phyloP scores from a whole-genome alignment of 2,888 invertebrate genomes.

The Augiades crinisus region DNA sequence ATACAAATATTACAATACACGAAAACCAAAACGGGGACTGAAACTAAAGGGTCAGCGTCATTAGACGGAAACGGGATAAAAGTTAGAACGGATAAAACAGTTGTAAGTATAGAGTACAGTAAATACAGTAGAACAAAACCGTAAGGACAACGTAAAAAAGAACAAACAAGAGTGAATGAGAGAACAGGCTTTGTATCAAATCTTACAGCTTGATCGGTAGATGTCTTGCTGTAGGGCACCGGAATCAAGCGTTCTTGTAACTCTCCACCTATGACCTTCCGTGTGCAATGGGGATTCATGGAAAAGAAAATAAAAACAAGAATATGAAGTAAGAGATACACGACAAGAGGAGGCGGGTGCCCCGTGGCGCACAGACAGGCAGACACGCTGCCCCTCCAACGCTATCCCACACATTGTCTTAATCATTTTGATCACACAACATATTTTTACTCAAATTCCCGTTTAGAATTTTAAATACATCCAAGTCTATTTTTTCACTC shows the following conservation, averaged over 20 bases:
- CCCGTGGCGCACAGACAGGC: constrained; percentile 33
- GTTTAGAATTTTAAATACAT: too few relatives aligned
- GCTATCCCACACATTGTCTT: constrained; percentile 40
- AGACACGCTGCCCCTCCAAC: constrained; percentile 40
- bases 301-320: constrained; percentile 84
- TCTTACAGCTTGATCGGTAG: constrained; percentile 99
- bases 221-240: constrained; percentile 99
- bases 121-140: constrained; percentile 60
- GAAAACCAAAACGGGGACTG: constrained; percentile 27
- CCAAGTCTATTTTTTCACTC: background rate
- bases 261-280: constrained; percentile 99
- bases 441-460: too few relatives aligned
- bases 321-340: constrained; percentile 74
- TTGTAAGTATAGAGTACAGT: constrained; percentile 74
- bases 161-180: constrained; percentile 63
- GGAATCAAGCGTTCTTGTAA: constrained; percentile 99
- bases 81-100: constrained; percentile 43
- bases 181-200: constrained; percentile 58
- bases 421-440: too few relatives aligned
- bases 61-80: constrained; percentile 44
- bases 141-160: constrained; percentile 61
- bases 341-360: constrained; percentile 46
- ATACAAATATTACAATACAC: constrained; percentile 8
- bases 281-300: constrained; percentile 92
- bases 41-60: constrained; percentile 58